These are phyloP conservation scores for Oncorhynchus keta DNA, from an alignment of 2,113 vertebrate genomes.

Conservation along the genomic window DNA sequence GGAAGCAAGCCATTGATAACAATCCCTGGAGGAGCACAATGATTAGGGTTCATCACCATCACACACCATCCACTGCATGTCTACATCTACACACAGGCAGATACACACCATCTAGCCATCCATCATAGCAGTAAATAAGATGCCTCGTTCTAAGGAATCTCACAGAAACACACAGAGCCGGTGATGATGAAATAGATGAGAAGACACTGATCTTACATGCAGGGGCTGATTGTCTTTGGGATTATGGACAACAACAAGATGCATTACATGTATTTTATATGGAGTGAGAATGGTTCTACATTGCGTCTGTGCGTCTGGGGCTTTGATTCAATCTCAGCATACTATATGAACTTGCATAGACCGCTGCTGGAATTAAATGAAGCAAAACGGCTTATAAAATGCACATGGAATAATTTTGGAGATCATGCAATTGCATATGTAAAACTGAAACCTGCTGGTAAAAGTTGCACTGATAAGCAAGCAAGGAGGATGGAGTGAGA, in stretches of 20 bases:
- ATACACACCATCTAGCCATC: slow-evolving; percentile 31
- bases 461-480: slow-evolving; percentile 5
- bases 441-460: background rate
- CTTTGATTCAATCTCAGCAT: no score
- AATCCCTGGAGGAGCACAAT: slow-evolving; percentile 34
- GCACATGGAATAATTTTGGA: slow-evolving; percentile 22
- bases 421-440: slow-evolving; percentile 18
- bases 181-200: no score
- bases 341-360: no score
- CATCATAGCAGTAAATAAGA: slow-evolving; percentile 49
- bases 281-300: no score
- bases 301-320: no score
- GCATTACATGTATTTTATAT: no score
- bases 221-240: slow-evolving; percentile 20
- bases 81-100: background rate
- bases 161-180: no score
- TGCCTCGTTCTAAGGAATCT: slow-evolving; percentile 1
- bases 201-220: no score
- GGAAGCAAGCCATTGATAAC: slow-evolving; percentile 62
- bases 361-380: no score
- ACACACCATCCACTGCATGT: background rate
- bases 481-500: slow-evolving; percentile 1
- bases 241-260: slow-evolving; percentile 5
- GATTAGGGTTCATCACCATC: slow-evolving; percentile 42
- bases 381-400: background rate